Evolutionary conservation across 2,888 invertebrate genomes (phyloP).

Genomic region (Hipparchia sbordonii): DNA sequence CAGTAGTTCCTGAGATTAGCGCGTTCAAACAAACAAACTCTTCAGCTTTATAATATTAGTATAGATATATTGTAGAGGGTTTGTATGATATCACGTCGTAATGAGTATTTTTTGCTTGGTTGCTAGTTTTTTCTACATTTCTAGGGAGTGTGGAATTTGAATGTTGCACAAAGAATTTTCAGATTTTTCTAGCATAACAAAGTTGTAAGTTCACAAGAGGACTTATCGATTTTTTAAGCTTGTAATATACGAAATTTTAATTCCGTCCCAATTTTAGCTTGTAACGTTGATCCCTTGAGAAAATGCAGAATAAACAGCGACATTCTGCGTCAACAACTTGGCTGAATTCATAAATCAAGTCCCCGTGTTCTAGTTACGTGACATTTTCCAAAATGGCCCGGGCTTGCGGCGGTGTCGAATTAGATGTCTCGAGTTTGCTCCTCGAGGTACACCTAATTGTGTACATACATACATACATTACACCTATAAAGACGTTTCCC

Average conservation of each 20-base stretch:
- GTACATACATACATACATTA: constrained; percentile 9
- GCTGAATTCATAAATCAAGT: constrained; percentile 34
- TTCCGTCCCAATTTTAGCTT: constrained; percentile 17
- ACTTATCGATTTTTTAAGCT: neutral
- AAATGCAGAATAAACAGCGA: constrained; percentile 27
- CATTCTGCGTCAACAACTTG: constrained; percentile 24
- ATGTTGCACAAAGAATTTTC: no score
- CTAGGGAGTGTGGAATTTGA: no score
- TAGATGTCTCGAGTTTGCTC: constrained; percentile 22
- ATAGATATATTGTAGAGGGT: no score
- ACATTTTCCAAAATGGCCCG: constrained; percentile 32
- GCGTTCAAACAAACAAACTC: no score
- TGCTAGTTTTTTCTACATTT: no score
- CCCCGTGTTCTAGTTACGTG: constrained; percentile 30
- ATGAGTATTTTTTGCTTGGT: no score
- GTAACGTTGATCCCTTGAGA: constrained; percentile 19
- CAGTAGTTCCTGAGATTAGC: no score
- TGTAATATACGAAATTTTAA: neutral
- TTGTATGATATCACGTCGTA: no score
- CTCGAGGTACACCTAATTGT: constrained; percentile 26
- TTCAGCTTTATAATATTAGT: no score
- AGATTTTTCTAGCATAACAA: no score
- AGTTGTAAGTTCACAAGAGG: no score
- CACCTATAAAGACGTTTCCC: constrained; percentile 8
- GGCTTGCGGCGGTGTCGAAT: constrained; percentile 27